Conservation (phyloP, 2,888 invertebrate genomes). For the Plagiodera versicolora region DNA sequence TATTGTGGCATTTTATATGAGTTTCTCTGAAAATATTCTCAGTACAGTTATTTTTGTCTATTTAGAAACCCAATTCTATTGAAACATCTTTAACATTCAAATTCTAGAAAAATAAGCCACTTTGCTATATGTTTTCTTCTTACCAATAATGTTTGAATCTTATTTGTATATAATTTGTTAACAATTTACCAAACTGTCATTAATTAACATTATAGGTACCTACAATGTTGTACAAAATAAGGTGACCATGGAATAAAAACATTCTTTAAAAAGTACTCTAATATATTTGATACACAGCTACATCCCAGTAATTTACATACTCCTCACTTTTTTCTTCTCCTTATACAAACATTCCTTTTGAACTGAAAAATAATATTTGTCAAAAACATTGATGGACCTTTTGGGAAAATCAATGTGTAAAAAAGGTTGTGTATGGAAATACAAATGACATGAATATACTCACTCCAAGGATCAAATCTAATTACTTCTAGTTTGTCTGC, state of each 20-base stretch:
- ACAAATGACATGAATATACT: constrained; percentile 50
- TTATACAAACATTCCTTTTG: constrained; percentile 65
- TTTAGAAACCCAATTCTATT: neutral
- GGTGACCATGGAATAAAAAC: neutral
- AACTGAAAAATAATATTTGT: constrained; percentile 63
- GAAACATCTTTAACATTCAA: neutral
- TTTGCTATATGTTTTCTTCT: neutral
- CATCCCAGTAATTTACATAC: constrained; percentile 52
- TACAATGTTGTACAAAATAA: neutral
- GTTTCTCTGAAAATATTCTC: neutral
- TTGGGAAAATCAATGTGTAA: no score
- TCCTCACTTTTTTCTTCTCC: constrained; percentile 77
- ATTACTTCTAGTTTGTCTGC: constrained; percentile 78
- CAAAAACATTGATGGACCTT: no score
- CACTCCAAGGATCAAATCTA: constrained; percentile 78
- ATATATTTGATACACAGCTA: neutral
- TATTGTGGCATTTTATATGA: neutral
- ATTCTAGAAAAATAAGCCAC: no score
- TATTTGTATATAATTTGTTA: neutral
- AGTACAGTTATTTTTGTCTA: no score
- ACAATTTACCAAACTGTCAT: no score
- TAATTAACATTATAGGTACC: no score
- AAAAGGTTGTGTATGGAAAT: neutral
- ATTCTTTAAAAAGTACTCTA: neutral
- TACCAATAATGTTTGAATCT: neutral